Base-by-base conservation (phyloP, 2,797 vertebrate genomes). In the Glyptemys insculpta region DNA sequence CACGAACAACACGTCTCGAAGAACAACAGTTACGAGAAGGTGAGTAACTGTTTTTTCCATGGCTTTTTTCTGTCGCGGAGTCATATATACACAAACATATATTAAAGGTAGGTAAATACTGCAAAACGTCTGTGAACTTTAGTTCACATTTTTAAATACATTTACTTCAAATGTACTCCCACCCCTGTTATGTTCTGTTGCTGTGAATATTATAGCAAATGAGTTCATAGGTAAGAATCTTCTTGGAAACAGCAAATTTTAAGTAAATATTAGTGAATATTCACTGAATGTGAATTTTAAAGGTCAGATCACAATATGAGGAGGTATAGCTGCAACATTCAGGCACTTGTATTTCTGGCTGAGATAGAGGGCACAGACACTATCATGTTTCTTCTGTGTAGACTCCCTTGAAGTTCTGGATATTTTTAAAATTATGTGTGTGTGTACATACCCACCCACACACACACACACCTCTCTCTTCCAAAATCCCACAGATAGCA, bases 401-500 rank as follows among this genome's bases (percentile, higher is more conserved):
- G 3, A 19, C 21, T 1, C 78, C 5, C 47, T 52, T 82, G 81
- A 78, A 91, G 79, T 49, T 87, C 19, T 52, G 53, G 44, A 34
- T n/a, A 86, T 90, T 85, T 86, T 27, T 65, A 83, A 80, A 87
- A 88, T 59, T 41, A n/a, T 23, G 6, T 57, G 19, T 72, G 6
- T 59, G 12, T 59, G 27, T 59, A 29, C n/a, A n/a, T n/a, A n/a
- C n/a, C n/a, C n/a, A n/a, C n/a, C n/a, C n/a, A n/a, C n/a, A 41
- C 27, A 34, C 29, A 34, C 56, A 57, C 65, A 19, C 47, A 49
- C 83, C 87, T 72, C 21, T 90, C 86, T 81, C 93, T 53, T 16
- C 72, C 92, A 94, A 93, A 96, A 90, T 92, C 84, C 83, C 92
- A 91, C 89, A 96, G 96, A 97, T 95, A 95, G 91, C 85, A 89